phyloP scores from a whole-genome alignment of 2,113 vertebrate genomes.

The Sakesphorus luctuosus region DNA sequence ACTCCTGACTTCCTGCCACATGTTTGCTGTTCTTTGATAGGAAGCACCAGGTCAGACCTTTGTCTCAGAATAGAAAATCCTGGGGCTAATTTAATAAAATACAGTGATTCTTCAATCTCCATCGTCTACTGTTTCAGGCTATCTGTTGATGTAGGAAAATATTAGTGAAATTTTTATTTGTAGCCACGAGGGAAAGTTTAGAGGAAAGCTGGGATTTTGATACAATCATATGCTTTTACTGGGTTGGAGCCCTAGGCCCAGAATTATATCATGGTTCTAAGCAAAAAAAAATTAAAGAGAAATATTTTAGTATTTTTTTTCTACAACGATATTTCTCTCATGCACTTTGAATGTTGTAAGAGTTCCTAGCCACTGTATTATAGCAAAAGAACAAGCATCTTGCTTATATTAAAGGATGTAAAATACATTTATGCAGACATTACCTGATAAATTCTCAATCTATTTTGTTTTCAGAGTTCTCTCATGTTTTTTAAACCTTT shows the following conservation, averaged over 20 bases:
- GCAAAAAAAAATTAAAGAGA: slow-evolving; percentile 34
- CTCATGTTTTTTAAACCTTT: slow-evolving; percentile 17
- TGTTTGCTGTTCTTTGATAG: background rate
- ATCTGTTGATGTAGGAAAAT: slow-evolving; percentile 42
- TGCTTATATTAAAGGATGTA: background rate
- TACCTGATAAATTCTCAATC: background rate
- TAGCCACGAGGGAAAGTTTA: slow-evolving; percentile 30
- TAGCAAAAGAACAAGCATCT: background rate
- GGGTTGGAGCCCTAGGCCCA: background rate
- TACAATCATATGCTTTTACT: slow-evolving; percentile 20
- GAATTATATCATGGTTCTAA: background rate
- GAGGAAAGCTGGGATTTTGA: slow-evolving; percentile 8
- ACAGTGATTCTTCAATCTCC: slow-evolving; percentile 8
- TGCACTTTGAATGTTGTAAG: background rate
- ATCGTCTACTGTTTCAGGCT: slow-evolving; percentile 34
- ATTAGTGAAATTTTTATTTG: slow-evolving; percentile 46
- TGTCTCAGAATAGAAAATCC: background rate
- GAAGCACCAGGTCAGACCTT: background rate
- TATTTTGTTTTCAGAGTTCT: background rate
- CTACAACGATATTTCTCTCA: background rate
- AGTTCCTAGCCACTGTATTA: background rate
- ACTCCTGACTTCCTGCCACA: background rate
- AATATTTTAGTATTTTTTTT: slow-evolving; percentile 2
- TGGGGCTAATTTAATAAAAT: slow-evolving; percentile 49
- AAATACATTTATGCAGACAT: background rate